Evolutionary conservation across 1,140 invertebrate species (phyloP).

Genomic region (Polyergus mexicanus): DNA sequence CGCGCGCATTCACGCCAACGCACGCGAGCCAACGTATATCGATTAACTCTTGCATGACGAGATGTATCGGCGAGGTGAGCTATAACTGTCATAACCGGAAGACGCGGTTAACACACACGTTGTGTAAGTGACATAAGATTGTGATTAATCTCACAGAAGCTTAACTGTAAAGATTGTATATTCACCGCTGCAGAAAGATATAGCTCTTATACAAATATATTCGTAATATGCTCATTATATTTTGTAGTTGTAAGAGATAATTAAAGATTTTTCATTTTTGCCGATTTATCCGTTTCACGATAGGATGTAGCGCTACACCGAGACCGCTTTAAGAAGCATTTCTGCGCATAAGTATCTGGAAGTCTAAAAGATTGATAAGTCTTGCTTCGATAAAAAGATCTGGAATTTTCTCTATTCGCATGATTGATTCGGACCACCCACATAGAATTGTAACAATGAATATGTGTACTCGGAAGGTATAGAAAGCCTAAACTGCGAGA

Average conservation of each 20-base stretch:
- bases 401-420: slow-evolving; percentile 14
- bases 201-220: neutral
- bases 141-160: slow-evolving; percentile 7
- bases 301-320: neutral
- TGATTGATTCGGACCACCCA: slow-evolving; percentile 35
- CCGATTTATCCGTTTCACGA: neutral
- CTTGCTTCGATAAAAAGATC: slow-evolving; percentile 3
- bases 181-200: neutral
- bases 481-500: neutral
- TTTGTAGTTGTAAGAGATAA: neutral
- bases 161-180: neutral
- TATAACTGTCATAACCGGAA: slow-evolving; percentile 25
- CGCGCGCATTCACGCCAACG: slow-evolving; percentile 37
- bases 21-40: slow-evolving; percentile 4
- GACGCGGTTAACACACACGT: slow-evolving; percentile 8
- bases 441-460: slow-evolving; percentile 2
- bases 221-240: neutral
- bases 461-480: slow-evolving; percentile 6
- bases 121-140: neutral
- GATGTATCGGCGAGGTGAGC: neutral
- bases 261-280: neutral
- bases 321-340: neutral
- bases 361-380: slow-evolving; percentile 22
- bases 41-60: slow-evolving; percentile 32
- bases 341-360: neutral